Evolutionary conservation across 1,140 invertebrate species (phyloP).

Genomic region (Vollenhovia emeryi): DNA sequence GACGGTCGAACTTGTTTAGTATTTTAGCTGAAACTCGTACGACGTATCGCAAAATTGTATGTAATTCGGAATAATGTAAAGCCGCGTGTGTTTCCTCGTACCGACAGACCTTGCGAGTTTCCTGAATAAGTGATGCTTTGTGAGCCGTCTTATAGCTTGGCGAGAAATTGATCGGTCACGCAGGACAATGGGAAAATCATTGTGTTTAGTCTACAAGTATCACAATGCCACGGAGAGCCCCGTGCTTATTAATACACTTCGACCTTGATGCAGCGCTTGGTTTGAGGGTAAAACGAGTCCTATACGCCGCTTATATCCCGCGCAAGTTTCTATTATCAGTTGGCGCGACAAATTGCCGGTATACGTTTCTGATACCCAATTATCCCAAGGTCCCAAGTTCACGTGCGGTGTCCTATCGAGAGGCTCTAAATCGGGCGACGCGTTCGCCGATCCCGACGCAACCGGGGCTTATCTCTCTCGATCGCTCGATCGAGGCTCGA

Average conservation of each 20-base stretch:
- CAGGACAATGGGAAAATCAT: constrained; percentile 49
- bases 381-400: background rate
- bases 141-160: constrained; percentile 43
- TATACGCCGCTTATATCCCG: constrained; percentile 28
- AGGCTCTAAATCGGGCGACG: background rate
- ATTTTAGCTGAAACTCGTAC: background rate
- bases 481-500: background rate
- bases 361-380: background rate
- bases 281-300: constrained; percentile 44
- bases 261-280: constrained; percentile 36
- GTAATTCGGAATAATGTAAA: constrained; percentile 43
- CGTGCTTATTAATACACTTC: constrained; percentile 43
- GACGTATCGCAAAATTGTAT: constrained; percentile 14
- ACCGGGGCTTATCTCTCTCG: background rate
- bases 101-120: constrained; percentile 35
- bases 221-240: constrained; percentile 31
- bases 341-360: constrained; percentile 24
- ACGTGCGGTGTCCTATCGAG: background rate
- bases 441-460: background rate
- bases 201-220: constrained; percentile 47
- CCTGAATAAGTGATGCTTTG: constrained; percentile 51
- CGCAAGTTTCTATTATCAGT: constrained; percentile 20
- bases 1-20: background rate
- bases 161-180: constrained; percentile 42
- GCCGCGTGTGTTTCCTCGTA: background rate